Base-by-base conservation (phyloP, 2,888 invertebrate species). In the Epirrhoe tristata region DNA sequence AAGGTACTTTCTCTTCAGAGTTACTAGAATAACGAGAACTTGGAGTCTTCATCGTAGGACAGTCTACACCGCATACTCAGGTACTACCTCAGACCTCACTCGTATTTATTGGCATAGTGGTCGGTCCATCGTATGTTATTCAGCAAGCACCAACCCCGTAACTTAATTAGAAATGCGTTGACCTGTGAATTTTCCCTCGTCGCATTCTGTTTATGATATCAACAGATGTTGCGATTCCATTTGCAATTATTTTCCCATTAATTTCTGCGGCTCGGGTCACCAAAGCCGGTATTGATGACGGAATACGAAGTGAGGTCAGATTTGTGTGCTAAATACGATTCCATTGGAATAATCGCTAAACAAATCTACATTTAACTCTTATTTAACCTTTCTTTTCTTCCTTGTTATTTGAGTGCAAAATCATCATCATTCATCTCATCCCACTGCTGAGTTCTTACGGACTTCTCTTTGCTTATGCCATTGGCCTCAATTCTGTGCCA, bases 131-230 rank as follows among this genome's bases (percentile, higher is more conserved):
- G 17, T 53, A 79, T 77, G 76, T 76, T 78, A 81, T 78, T 77
- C 79, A 74, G 76, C 74, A 74, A 75, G 79, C 77, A 79, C 79
- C 75, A 77, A 76, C 74, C 74, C 78, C 74, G 71, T 74, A 77
- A 81, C 80, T 80, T 81, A 80, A 84, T 84, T 84, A 81, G 78
- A 82, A 83, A 82, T 79, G 78, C 82, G 80, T 79, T 80, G 82
- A 82, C 82, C 84, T 83, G 81, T 78, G 73, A 77, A 76, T 79
- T 78, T 71, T 75, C 70, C 74, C 75, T 72, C 75, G 72, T 66
- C 76, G 72, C 76, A 78, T 78, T 77, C 78, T 80, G 80, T 82
- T 83, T 81, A 81, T 81, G 75, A 80, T 82, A 80, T 75, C 70
- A 81, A 75, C 83, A 81, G 81, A 80, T 79, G 81, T 66, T 64